Evolutionary conservation across 2,797 vertebrate genomes (phyloP).

Genomic region (Benthosema pterotum): DNA sequence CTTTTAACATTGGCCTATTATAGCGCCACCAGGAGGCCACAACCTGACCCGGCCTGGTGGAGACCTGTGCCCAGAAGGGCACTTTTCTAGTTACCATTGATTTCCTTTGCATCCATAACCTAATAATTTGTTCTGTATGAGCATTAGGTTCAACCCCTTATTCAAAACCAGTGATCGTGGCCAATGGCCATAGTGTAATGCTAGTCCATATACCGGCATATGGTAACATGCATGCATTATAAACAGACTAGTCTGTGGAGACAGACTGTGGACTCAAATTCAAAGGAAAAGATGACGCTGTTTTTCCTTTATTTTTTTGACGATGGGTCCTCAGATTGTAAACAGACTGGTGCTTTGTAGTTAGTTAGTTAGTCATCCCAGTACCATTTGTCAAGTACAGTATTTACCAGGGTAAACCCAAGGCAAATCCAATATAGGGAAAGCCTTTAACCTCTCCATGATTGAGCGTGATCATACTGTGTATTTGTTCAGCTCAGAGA

Average conservation of each 20-base stretch:
- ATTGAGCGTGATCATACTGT: background rate
- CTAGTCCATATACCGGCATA: background rate
- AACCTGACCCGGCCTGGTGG: too few relatives aligned
- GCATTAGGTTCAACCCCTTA: background rate
- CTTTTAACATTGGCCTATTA: too few relatives aligned
- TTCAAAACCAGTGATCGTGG: constrained; percentile 7
- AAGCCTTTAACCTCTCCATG: background rate
- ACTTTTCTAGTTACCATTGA: too few relatives aligned
- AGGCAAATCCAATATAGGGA: background rate
- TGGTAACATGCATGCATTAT: too few relatives aligned
- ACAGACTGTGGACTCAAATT: too few relatives aligned
- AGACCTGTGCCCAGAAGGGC: too few relatives aligned
- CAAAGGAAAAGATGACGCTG: too few relatives aligned
- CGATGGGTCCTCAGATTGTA: background rate
- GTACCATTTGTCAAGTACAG: constrained; percentile 2
- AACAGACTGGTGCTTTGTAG: constrained; percentile 11
- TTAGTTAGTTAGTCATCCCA: background rate
- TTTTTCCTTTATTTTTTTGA: too few relatives aligned
- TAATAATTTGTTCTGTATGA: background rate
- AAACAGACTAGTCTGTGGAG: too few relatives aligned
- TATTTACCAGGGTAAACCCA: constrained; percentile 1
- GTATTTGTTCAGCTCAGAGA: constrained; percentile 6
- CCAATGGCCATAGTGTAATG: background rate
- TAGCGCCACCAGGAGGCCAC: too few relatives aligned
- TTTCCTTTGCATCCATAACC: background rate